These are phyloP conservation scores for Nebria ingens DNA, from an alignment of 1,140 invertebrate genomes.

Conservation along the genomic window DNA sequence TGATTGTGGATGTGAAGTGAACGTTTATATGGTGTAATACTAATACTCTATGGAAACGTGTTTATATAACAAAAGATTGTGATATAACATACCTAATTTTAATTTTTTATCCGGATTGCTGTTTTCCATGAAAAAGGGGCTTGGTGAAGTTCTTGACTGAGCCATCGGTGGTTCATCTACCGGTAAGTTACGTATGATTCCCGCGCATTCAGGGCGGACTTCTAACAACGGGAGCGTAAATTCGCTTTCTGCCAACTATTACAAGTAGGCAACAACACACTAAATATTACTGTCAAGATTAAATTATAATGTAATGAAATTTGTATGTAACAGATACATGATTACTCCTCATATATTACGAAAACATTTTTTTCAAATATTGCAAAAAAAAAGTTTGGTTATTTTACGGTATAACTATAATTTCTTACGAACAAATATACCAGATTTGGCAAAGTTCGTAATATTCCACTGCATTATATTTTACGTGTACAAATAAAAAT, in stretches of 20 bases:
- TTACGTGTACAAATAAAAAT: too few species aligned
- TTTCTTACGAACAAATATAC: too few species aligned
- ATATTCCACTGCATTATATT: too few species aligned
- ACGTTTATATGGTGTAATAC: too few species aligned
- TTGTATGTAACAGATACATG: not conserved
- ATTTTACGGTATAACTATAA: too few species aligned
- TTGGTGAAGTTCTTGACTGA: constrained; percentile 44
- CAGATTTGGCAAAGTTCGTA: too few species aligned
- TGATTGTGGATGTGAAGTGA: too few species aligned
- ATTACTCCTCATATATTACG: too few species aligned
- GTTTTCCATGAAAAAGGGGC: constrained; percentile 59
- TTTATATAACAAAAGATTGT: not conserved
- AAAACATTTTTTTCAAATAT: too few species aligned
- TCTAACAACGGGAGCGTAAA: constrained; percentile 53
- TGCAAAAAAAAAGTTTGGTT: too few species aligned
- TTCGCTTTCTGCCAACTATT: constrained; percentile 46
- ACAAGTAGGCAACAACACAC: constrained; percentile 12
- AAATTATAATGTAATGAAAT: not conserved
- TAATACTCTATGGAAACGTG: too few species aligned
- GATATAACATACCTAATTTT: constrained; percentile 37
- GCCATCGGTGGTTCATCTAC: constrained; percentile 43
- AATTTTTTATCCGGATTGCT: constrained; percentile 52
- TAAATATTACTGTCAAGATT: constrained; percentile 6
- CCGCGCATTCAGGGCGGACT: constrained; percentile 51
- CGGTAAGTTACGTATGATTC: constrained; percentile 43